Base-by-base conservation (phyloP, 2,113 vertebrate genomes). In the Myrmecobius fasciatus region DNA sequence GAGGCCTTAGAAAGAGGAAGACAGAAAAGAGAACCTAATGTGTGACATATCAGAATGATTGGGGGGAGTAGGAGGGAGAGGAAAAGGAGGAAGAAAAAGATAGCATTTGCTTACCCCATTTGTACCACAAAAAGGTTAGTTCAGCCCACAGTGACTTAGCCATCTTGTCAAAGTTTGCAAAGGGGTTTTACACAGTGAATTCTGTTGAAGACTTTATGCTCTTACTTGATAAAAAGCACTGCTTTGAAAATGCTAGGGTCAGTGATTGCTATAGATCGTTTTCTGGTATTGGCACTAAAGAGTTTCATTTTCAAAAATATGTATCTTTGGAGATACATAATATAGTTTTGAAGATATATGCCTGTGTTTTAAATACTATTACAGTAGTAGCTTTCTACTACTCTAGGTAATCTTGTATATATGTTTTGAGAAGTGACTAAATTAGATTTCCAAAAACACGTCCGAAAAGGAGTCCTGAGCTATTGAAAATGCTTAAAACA, bases 41-140 rank as follows among this genome's bases (percentile, higher is more conserved):
- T 49, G 89, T 47, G 9, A 90, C 48, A 47, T 51, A 49, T 90
- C 47, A 90, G 47, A 90, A 25, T 90, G 47, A 90, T 48, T 46
- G 47, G 47, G 89, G 89, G 28, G 28, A 26, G 25, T 9, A 17
- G 67, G 60, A 31, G 36, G 3, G 60, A 83, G n/a, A 83, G 67
- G 89, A 90, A 83, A 48, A 49, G 89, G 47, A 90, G 89, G 89
- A 49, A 90, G 89, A 51, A 90, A 89, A 90, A 90, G 28, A 83
- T 83, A 83, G 67, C 67, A 43, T 83, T 67, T 90, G 89, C 5
- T 48, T 49, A 48, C 46, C 89, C 49, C 28, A 90, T 48, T 90
- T 90, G 25, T 51, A 90, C 48, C 46, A 90, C 47, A 90, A 31
- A 90, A 90, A 90, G 47, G 47, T 90, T 51, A 90, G 46, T 49